A percentile compares a stretch with the other conserved stretches of the same genome.
Evolutionary conservation across 2,113 vertebrate species (phyloP).

Genomic region (Pteronura brasiliensis): DNA sequence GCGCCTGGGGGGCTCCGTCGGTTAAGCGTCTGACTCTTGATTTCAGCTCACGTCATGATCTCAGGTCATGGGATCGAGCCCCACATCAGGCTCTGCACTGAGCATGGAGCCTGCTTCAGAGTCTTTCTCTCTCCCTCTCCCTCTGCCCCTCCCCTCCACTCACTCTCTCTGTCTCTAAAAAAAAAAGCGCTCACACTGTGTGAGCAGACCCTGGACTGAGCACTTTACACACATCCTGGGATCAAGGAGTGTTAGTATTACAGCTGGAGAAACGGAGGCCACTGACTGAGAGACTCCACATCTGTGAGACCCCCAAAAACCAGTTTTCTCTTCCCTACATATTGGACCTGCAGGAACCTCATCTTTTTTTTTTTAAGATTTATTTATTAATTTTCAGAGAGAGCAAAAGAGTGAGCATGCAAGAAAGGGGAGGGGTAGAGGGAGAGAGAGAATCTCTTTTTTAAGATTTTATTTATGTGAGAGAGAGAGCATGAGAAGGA

Average conservation of each 20-base stretch:
- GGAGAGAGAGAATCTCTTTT: not conserved
- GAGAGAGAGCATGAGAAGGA: no score
- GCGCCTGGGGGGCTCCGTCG: not conserved
- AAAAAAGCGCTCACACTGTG: not conserved
- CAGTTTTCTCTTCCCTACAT: not conserved
- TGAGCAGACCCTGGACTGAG: not conserved
- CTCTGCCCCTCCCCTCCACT: not conserved
- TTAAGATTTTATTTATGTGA: no score
- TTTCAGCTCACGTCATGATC: not conserved
- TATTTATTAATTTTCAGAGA: not conserved
- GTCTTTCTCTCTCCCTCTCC: not conserved
- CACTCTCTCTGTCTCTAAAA: not conserved
- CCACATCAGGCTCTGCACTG: not conserved
- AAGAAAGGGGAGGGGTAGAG: not conserved
- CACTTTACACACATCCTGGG: accelerated
- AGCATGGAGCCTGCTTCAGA: not conserved
- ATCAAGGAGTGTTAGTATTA: accelerated
- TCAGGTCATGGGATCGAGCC: not conserved
- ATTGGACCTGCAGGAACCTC: not conserved
- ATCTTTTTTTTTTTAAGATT: not conserved
- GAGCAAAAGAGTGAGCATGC: accelerated
- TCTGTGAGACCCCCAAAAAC: not conserved
- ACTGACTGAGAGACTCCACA: accelerated
- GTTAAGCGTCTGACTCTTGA: not conserved
- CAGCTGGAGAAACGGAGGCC: not conserved